These are phyloP conservation scores for Spilogale gracilis DNA, from an alignment of 2,113 vertebrate species.

Conservation along the genomic window DNA sequence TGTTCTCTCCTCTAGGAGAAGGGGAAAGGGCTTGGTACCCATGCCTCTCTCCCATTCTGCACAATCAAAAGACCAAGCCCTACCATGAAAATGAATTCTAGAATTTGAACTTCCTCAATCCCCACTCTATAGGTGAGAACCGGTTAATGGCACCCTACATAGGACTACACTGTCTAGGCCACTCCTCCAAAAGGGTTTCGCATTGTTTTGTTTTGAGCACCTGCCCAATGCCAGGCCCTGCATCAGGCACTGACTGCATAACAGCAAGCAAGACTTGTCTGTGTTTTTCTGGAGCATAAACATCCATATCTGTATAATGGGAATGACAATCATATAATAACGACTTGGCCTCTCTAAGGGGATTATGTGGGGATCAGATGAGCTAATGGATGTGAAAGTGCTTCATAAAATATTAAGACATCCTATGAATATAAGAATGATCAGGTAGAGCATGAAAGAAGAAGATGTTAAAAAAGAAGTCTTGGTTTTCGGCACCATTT, in stretches of 20 bases:
- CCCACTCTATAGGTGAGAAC: background rate
- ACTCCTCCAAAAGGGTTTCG: background rate
- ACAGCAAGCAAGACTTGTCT: background rate
- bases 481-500: background rate
- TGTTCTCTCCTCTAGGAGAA: background rate
- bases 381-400: slow-evolving; percentile 22
- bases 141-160: rapidly evolving
- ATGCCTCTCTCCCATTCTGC: background rate
- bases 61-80: background rate
- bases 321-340: background rate
- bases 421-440: background rate
- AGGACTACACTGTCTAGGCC: no score
- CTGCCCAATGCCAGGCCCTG: background rate
- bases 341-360: background rate
- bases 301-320: slow-evolving; percentile 35
- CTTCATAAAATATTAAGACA: slow-evolving; percentile 65
- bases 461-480: background rate
- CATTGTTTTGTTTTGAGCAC: background rate
- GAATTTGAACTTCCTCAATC: background rate
- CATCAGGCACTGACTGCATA: rapidly evolving
- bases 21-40: background rate
- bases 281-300: background rate
- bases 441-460: background rate
- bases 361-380: background rate
- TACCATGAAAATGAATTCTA: background rate